phyloP scores from a whole-genome alignment of 2,888 invertebrate genomes.

The Notodonta dromedarius region DNA sequence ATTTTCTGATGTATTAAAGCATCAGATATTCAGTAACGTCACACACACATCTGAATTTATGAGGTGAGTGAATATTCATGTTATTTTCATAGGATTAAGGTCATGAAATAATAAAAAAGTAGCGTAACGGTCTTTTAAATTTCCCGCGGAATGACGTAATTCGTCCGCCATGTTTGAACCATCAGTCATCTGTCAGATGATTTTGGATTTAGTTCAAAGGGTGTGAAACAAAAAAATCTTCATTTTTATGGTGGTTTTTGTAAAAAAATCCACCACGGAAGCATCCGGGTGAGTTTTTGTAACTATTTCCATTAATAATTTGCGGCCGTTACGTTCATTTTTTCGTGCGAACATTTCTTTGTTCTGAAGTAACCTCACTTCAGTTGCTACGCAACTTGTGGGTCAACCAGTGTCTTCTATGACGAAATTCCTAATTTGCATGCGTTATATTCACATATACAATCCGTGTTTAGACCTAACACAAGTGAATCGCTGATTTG shows the following conservation, averaged over 20 bases:
- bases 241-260: constrained; percentile 63
- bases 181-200: constrained; percentile 73
- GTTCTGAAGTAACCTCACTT: constrained; percentile 50
- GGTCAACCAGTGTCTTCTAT: constrained; percentile 74
- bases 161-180: constrained; percentile 66
- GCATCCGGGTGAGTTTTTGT: constrained; percentile 78
- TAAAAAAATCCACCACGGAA: constrained; percentile 68
- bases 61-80: constrained; percentile 62
- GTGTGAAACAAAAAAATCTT: constrained; percentile 61
- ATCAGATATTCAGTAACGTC: constrained; percentile 52
- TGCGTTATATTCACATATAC: constrained; percentile 57
- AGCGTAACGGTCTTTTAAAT: constrained; percentile 62
- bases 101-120: constrained; percentile 27
- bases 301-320: constrained; percentile 30
- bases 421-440: constrained; percentile 54
- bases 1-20: constrained; percentile 68
- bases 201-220: constrained; percentile 58
- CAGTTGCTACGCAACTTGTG: constrained; percentile 55
- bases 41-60: constrained; percentile 59
- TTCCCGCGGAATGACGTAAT: constrained; percentile 81
- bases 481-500: constrained; percentile 27
- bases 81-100: constrained; percentile 9
- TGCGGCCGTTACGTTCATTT: constrained; percentile 32
- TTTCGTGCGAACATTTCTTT: constrained; percentile 42
- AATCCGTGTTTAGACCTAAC: constrained; percentile 19